Base-by-base conservation (phyloP, 2,888 invertebrate species). In the Anthophora plumipes region DNA sequence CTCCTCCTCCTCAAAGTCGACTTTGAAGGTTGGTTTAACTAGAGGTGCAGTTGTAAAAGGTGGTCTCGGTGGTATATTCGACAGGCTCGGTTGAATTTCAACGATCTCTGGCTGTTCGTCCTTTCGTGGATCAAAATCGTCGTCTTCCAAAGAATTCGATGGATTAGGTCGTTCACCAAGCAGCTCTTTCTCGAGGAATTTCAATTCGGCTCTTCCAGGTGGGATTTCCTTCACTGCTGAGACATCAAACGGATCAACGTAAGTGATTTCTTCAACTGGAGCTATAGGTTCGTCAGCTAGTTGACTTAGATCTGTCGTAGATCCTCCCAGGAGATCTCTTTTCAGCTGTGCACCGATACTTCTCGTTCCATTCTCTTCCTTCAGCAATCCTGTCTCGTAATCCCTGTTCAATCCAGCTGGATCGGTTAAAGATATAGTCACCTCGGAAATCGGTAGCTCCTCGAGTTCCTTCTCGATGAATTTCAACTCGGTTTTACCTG, bases 161-260 rank as follows among this genome's bases (percentile, higher is more conserved):
- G 93, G 91, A 17, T 87, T 84, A 7, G 87, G 84, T 12, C 48
- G 84, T 31, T 92, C 90, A 17, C 95, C 95, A 1, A 97, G 94
- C 14, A 97, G 93, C 92, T 97, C 97, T 90, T 96, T 95, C 93
- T 97, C 97, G 55, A 97, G 93, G 88, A 96, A 95, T 91, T 97
- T 97, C 2, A 97, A 92, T 93, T 98, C 97, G 8, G 96, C 95
- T 92, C 95, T 96, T 52, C 97, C 97, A 0, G 97, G 97, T 71
- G 96, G 96, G 59, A 96, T 95, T 48, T 96, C 95, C 69, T 95
- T 95, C 2, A 97, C 95, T 46, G 95, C 95, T 0, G 97, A 97
- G 0, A 98, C 98, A 90, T 98, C 98, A 89, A 98, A 98, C 0
- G 98, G 98, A 94, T 98, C 98, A 70, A 96, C 95, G 89, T 95